These are phyloP conservation scores for Nymphalis io DNA, from an alignment of 1,140 invertebrate species.

Conservation along the genomic window DNA sequence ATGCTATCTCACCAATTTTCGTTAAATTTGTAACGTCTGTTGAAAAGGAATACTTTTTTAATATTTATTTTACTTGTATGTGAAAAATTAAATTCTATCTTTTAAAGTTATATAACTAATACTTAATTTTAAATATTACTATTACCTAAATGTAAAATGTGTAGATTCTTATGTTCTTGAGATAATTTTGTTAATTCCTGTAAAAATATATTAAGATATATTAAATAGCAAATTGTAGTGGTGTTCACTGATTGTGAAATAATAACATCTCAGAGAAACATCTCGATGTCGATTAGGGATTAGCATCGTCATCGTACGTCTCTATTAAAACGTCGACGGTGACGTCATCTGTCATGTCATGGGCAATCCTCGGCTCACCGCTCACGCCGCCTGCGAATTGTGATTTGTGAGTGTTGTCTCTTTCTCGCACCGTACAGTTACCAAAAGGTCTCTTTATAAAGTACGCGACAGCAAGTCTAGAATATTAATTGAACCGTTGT, in stretches of 20 bases:
- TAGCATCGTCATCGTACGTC: slow-evolving; percentile 33
- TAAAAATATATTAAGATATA: slow-evolving; percentile 46
- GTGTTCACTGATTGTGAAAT: slow-evolving; percentile 23
- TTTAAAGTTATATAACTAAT: neutral
- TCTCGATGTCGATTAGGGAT: slow-evolving; percentile 29
- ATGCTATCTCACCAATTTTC: slow-evolving; percentile 82
- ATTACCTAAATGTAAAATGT: slow-evolving; percentile 86
- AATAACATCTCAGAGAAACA: slow-evolving; percentile 15
- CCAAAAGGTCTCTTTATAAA: slow-evolving; percentile 39
- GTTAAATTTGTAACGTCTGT: slow-evolving; percentile 86
- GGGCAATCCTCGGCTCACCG: neutral
- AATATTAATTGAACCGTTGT: slow-evolving; percentile 32
- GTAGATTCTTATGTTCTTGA: slow-evolving; percentile 82
- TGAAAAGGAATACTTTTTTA: slow-evolving; percentile 12
- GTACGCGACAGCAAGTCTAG: slow-evolving; percentile 38
- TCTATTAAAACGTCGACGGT: slow-evolving; percentile 41
- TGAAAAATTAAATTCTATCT: neutral
- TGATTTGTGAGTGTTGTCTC: slow-evolving; percentile 31
- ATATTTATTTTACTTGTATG: neutral
- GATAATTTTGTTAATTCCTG: slow-evolving; percentile 85
- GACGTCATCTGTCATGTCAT: slow-evolving; percentile 57
- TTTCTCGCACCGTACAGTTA: slow-evolving; percentile 46
- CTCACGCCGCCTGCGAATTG: neutral
- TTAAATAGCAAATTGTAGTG: too few species aligned
- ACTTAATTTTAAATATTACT: neutral